A percentile compares a stretch with the other conserved stretches of the same genome.
These are phyloP conservation scores for Ctenopoma multispine DNA, from an alignment of 2,797 vertebrate genomes.

Conservation along the genomic window DNA sequence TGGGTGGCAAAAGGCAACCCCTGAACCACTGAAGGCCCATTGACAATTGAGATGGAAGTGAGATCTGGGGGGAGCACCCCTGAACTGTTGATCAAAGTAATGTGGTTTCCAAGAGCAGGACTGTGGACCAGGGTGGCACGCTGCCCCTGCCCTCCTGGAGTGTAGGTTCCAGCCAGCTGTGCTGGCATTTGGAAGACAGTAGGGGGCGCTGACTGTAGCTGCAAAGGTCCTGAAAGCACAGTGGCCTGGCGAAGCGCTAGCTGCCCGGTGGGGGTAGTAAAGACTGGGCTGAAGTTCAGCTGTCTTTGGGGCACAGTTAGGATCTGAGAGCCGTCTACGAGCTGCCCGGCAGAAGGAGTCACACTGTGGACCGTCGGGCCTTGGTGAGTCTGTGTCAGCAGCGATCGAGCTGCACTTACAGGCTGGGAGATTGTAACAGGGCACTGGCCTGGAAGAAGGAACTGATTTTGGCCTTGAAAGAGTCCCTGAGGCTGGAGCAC, in stretches of 20 bases:
- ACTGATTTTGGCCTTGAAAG: conserved; percentile 86
- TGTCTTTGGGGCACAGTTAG: conserved; percentile 83
- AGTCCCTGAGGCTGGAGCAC: conserved; percentile 86
- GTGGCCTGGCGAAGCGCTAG: conserved; percentile 84
- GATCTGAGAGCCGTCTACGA: conserved; percentile 84
- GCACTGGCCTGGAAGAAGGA: conserved; percentile 84
- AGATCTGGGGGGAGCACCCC: conserved; percentile 80
- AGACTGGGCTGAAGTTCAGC: conserved; percentile 86
- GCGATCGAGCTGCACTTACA: conserved; percentile 60
- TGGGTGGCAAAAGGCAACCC: conserved; percentile 79
- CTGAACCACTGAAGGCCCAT: conserved; percentile 80
- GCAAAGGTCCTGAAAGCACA: conserved; percentile 83
- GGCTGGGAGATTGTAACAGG: conserved; percentile 80
- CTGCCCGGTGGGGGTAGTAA: conserved; percentile 83
- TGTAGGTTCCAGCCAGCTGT: conserved; percentile 81
- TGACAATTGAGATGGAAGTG: conserved; percentile 84
- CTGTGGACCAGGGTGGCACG: conserved; percentile 81
- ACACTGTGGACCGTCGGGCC: conserved; percentile 67
- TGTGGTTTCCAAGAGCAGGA: conserved; percentile 84
- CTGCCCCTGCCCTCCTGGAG: conserved; percentile 74
- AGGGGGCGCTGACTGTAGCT: conserved; percentile 82
- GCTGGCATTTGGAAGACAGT: conserved; percentile 87
- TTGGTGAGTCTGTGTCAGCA: conserved; percentile 75
- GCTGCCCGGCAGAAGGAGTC: conserved; percentile 74
- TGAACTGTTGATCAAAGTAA: conserved; percentile 86